Base-by-base conservation (phyloP, 2,113 vertebrate species). In the Catharus fuscescens region DNA sequence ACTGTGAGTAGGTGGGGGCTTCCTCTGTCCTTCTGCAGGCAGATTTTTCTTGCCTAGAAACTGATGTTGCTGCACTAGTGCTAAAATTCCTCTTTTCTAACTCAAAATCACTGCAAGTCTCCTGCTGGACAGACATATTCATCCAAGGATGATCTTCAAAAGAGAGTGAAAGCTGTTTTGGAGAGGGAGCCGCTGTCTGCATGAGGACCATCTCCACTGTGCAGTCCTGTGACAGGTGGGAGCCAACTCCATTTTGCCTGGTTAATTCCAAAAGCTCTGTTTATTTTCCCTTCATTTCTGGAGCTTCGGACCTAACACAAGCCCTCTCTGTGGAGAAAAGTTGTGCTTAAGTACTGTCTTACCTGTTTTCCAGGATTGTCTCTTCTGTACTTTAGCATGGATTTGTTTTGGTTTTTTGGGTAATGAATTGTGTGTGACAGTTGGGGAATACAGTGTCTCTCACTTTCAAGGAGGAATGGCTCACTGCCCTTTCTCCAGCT, bases 211-310 rank as follows among this genome's bases (percentile, higher is more conserved):
- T 38, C 57, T 94, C 76, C n/a, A 74, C 59, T 2, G 1, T 42
- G 50, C 6, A 5, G 36, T 66, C 42, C 69, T 69, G 56, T 53
- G 60, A 86, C 67, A 92, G 76, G 42, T 8, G 5, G 54, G 54
- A 83, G 34, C 45, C 54, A 92, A 29, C 64, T 83, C 38, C 54
- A 59, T 78, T 86, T 84, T 67, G 17, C 44, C 80, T 86, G 72
- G 77, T 84, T 80, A 88, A 47, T 83, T 97, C 56, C 56, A 91
- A 86, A 96, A 80, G 44, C n/a, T 52, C 36, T 74, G 67, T 86
- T 86, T 77, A 40, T 91, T 82, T 86, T 66, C n/a, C 42, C 34
- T 69, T 59, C 12, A 32, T 64, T 78, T 83, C 66, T 88, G 71
- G 52, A 80, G 52, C 44, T 80, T 78, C 5, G 12, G 42, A 62